Evolutionary conservation across 2,797 vertebrate species (phyloP).

Genomic region (Miichthys miiuy): DNA sequence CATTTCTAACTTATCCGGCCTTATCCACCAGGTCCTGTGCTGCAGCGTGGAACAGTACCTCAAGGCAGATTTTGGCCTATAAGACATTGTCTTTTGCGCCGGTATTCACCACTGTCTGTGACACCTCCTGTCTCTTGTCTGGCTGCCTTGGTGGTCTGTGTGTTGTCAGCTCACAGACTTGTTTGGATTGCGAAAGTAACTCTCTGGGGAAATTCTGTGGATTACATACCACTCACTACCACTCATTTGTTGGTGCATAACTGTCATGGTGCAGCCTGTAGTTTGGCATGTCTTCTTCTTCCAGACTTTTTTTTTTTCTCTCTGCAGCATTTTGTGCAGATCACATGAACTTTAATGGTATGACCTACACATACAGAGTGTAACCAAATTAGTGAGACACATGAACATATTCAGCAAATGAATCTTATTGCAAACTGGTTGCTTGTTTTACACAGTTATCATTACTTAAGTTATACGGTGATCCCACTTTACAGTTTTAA

Average conservation of each 20-base stretch:
- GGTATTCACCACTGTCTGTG: background rate
- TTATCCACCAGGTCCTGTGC: background rate
- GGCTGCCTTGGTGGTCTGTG: conserved; percentile 36
- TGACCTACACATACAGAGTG: conserved; percentile 26
- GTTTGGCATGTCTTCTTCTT: conserved; percentile 4
- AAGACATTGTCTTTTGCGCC: background rate
- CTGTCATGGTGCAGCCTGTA: conserved; percentile 14
- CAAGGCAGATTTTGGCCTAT: background rate
- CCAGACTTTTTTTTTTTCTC: background rate
- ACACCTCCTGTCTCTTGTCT: conserved; percentile 18
- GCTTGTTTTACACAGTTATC: background rate
- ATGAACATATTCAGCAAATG: conserved; percentile 21
- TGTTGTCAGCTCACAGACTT: conserved; percentile 31
- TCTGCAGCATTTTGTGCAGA: background rate
- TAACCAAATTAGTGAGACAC: conserved; percentile 29
- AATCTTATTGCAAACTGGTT: conserved; percentile 24
- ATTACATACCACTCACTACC: conserved; percentile 35
- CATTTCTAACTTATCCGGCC: background rate
- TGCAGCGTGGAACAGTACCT: background rate
- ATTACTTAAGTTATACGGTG: too few species aligned
- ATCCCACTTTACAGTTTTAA: too few species aligned
- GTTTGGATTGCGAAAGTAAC: conserved; percentile 53
- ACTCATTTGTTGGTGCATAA: conserved; percentile 17
- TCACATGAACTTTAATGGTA: conserved; percentile 19
- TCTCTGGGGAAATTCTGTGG: conserved; percentile 19